phyloP scores from a whole-genome alignment of 2,888 invertebrate genomes.

The Pseudeuparius sepicola region DNA sequence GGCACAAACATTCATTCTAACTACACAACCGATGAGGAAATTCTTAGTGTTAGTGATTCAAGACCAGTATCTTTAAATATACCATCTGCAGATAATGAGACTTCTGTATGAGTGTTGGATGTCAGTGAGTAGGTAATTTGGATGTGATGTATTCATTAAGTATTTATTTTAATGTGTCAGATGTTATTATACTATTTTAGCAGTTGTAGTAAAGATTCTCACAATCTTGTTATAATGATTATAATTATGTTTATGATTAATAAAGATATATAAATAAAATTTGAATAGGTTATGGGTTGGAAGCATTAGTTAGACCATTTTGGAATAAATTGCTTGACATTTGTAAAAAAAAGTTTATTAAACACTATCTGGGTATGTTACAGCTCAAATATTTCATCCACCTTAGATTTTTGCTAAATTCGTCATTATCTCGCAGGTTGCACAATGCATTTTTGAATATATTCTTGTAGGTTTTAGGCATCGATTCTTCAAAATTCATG shows the following conservation, averaged over 20 bases:
- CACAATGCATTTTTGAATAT: conserved; percentile 32
- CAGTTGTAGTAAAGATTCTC: too few species aligned
- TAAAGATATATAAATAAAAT: too few species aligned
- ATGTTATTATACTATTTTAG: too few species aligned
- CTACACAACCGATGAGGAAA: conserved; percentile 33
- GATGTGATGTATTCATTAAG: conserved; percentile 2
- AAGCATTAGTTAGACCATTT: too few species aligned
- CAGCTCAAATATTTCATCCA: conserved; percentile 35
- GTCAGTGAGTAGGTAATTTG: too few species aligned
- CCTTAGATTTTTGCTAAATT: conserved; percentile 31
- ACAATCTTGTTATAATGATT: too few species aligned
- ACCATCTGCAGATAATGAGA: conserved; percentile 36
- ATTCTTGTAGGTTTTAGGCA: conserved; percentile 28
- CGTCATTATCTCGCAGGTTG: conserved; percentile 31
- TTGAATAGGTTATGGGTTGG: not conserved
- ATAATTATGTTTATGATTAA: not conserved
- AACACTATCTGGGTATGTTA: too few species aligned
- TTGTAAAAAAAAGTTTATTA: too few species aligned
- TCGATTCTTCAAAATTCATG: conserved; percentile 40
- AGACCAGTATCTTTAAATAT: conserved; percentile 36
- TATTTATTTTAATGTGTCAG: not conserved
- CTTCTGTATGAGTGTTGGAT: conserved; percentile 33
- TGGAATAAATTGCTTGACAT: too few species aligned
- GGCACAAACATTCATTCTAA: conserved; percentile 41
- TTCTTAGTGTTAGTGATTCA: conserved; percentile 33